These are phyloP conservation scores for honey bee (Apis mellifera) DNA, from an alignment of 1,140 invertebrate genomes.

Conservation along the genomic window Amel_HAv3.1 CM009932.2:7300001-7300500, in stretches of 20 bases:
- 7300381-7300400: conserved; percentile 11
- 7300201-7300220: too few relatives aligned
- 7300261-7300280: conserved; percentile 46
- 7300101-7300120: too few relatives aligned
- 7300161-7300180: too few relatives aligned
- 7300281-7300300: neutral
- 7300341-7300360: conserved; percentile 66
- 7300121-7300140: too few relatives aligned
- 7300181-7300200: too few relatives aligned
- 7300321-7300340: conserved; percentile 46
- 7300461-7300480: conserved; percentile 4
- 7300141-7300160: too few relatives aligned
- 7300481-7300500: neutral
- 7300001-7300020: too few relatives aligned
- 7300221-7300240: too few relatives aligned
- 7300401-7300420: conserved; percentile 31
- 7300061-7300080: too few relatives aligned
- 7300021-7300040: too few relatives aligned
- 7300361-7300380: conserved; percentile 62
- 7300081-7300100: too few relatives aligned
- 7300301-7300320: neutral
- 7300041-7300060: too few relatives aligned
- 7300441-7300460: neutral
- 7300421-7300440: conserved; percentile 19
- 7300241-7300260: conserved; percentile 45